Evolutionary conservation across 1,140 invertebrate genomes (phyloP), one percentile per base, ranked within the genome.

Genomic region (Drosophila parabipectinata): DNA sequence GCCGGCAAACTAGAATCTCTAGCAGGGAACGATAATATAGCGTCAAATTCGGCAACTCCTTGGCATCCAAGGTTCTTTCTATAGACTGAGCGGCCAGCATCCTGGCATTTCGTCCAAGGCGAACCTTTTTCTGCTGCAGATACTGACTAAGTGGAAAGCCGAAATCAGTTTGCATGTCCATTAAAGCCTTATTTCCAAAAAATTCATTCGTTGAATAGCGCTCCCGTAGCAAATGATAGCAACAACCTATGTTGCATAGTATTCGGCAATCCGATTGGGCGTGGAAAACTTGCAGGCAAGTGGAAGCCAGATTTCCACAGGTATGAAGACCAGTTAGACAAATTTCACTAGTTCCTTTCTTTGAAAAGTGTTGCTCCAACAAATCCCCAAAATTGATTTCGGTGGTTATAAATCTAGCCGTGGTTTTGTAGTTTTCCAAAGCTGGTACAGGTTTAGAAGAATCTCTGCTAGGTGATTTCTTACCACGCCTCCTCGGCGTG

Each of bases 211-310:
- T 12, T 0, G 89, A 90, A 37, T 93, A 91, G 76, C 92, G 90
- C 93, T 98, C 96, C 59, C 95, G 93, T 71, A 98, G 91, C 76
- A 98, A 93, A 93, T 98, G 94, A 92, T 98, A 98, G 91, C 98
- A 98, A 90, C 98, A 99, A 0, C 96, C 96, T 34, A 98, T 96
- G 79, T 96, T 96, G 55, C 96, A 95, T 0, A 98, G 80, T 0
- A 93, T 93, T 64, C 92, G 93, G 4, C 95, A 94, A 18, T 93
- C 84, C 1, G 92, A 61, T 77, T 94, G 94, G 12, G 92, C 78
- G 21, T 93, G 84, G 90, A 98, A 98, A 12, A 97, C 93, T 78
- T 95, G 94, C 0, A 98, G 92, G 62, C 95, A 94, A 5, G 95
- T 95, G 4, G 96, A 92, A 1, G 95, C 95, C 3, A 98, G 92